Evolutionary conservation across 1,140 invertebrate genomes (phyloP).

Genomic region (Drepana arcuata): DNA sequence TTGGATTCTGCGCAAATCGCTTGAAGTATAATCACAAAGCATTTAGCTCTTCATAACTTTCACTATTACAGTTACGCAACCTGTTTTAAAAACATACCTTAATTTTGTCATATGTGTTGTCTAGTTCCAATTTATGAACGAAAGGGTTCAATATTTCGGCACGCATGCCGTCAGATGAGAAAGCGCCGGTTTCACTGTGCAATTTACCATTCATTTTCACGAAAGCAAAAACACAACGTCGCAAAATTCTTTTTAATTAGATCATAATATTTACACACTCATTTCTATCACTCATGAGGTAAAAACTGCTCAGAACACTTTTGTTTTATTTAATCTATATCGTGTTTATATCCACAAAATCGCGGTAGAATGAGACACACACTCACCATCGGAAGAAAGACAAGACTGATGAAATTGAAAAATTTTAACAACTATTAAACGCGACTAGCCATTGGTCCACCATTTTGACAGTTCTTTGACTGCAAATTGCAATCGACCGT

Average conservation of each 20-base stretch:
- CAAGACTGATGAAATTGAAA: constrained; percentile 22
- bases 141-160: constrained; percentile 83
- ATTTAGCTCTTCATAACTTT: too few relatives aligned
- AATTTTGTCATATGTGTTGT: constrained; percentile 87
- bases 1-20: too few relatives aligned
- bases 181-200: constrained; percentile 61
- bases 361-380: constrained; percentile 15
- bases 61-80: constrained; percentile 11
- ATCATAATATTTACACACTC: constrained; percentile 22
- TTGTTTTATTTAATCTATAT: constrained; percentile 14
- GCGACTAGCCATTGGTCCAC: constrained; percentile 12
- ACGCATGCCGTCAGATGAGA: constrained; percentile 64
- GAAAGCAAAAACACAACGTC: constrained; percentile 22
- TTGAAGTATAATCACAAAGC: too few relatives aligned
- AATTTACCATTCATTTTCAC: constrained; percentile 71
- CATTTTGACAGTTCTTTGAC: constrained; percentile 23
- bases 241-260: constrained; percentile 19
- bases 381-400: constrained; percentile 8
- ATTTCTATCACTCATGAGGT: constrained; percentile 19
- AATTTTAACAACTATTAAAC: constrained; percentile 10
- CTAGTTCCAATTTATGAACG: constrained; percentile 86
- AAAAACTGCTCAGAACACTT: constrained; percentile 12
- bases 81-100: constrained; percentile 75
- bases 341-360: constrained; percentile 23
- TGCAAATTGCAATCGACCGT: constrained; percentile 21